phyloP scores from a whole-genome alignment of 2,113 vertebrate genomes.

The Thalassoma bifasciatum region DNA sequence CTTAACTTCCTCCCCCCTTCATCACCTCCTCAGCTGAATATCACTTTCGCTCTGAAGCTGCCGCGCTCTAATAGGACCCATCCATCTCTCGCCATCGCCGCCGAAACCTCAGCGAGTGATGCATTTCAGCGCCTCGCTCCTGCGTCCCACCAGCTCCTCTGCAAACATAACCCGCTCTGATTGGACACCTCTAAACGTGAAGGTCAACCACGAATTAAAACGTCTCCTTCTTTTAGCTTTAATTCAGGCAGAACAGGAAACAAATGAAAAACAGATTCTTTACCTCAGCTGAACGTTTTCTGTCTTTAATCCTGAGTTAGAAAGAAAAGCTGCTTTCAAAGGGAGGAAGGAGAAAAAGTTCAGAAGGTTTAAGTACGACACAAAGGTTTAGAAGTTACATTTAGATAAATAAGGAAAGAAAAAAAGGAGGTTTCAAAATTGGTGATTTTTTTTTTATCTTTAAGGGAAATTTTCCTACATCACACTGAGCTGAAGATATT shows the following conservation, averaged over 20 bases:
- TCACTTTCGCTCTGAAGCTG: conserved; percentile 1
- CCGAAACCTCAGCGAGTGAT: conserved; percentile 3
- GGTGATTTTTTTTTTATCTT: too few species aligned
- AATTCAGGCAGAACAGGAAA: background rate
- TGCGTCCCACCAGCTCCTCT: background rate
- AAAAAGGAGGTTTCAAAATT: too few species aligned
- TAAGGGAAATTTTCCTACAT: too few species aligned
- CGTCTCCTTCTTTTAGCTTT: background rate
- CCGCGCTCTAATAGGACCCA: conserved; percentile 37
- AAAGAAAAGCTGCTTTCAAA: background rate
- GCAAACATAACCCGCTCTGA: background rate
- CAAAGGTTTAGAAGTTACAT: background rate
- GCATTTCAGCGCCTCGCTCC: conserved; percentile 22
- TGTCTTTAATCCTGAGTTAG: background rate
- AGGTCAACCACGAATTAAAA: conserved; percentile 7
- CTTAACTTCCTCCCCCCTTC: conserved; percentile 52
- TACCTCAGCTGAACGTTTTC: background rate
- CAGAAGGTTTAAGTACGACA: background rate
- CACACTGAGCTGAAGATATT: too few species aligned
- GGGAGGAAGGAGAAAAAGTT: background rate
- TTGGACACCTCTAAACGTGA: background rate
- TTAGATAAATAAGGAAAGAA: too few species aligned
- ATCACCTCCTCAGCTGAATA: conserved; percentile 41
- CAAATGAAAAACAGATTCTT: background rate
- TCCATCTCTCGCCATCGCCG: conserved; percentile 12